phyloP scores from a whole-genome alignment of 2,888 invertebrate genomes.

The Cryptophagus acutangulus region DNA sequence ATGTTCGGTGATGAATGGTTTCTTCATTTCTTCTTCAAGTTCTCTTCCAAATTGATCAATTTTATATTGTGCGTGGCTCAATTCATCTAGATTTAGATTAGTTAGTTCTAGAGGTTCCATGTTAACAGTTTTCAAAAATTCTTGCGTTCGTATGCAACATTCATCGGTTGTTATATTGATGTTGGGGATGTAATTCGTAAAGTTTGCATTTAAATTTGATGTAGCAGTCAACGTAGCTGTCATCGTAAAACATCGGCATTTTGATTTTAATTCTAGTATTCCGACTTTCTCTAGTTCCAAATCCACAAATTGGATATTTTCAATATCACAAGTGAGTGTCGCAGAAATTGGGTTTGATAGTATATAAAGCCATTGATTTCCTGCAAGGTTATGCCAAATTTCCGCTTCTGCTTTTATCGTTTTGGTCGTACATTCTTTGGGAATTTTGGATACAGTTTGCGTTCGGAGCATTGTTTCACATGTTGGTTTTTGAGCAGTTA shows the following conservation, averaged over 20 bases:
- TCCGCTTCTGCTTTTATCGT: neutral
- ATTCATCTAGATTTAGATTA: neutral
- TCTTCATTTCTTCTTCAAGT: neutral
- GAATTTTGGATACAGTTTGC: neutral
- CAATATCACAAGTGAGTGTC: neutral
- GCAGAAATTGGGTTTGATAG: neutral
- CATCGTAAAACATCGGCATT: neutral
- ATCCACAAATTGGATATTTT: too few species aligned
- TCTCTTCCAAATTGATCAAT: too few species aligned
- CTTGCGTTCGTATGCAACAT: neutral
- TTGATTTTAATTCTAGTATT: neutral
- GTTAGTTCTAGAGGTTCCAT: neutral
- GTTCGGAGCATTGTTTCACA: neutral
- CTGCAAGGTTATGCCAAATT: neutral
- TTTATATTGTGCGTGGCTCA: neutral
- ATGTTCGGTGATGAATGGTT: neutral
- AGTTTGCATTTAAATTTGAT: neutral
- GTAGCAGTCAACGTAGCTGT: neutral
- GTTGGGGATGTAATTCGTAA: neutral
- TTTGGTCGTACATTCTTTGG: neutral
- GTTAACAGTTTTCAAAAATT: neutral
- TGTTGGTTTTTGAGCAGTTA: neutral
- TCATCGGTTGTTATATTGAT: neutral
- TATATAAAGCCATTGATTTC: neutral
- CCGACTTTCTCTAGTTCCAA: too few species aligned